Conservation (phyloP, 23 tunicate genomes). For the Halocynthia aurantium region DNA sequence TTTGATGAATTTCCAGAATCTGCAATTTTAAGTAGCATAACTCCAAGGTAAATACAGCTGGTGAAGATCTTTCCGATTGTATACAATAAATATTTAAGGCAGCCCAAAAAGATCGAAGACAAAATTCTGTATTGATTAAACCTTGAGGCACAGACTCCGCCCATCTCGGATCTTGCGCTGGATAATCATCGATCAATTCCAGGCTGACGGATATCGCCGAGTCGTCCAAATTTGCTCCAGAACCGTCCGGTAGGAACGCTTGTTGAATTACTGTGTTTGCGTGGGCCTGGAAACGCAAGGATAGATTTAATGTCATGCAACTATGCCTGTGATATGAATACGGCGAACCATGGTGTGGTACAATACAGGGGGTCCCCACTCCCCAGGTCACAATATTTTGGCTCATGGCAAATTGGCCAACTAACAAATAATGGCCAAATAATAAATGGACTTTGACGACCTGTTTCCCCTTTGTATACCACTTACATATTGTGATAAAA, state of each 20-base stretch:
- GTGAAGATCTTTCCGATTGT: not conserved
- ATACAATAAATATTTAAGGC: not conserved
- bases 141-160: slow-evolving; percentile 84
- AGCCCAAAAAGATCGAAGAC: slow-evolving; percentile 1
- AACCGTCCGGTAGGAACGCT: slow-evolving; percentile 24
- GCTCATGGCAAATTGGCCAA: no score
- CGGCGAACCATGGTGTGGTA: no score
- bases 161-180: slow-evolving; percentile 92
- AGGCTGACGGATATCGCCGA: slow-evolving; percentile 51
- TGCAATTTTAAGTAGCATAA: slow-evolving; percentile 13
- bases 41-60: slow-evolving; percentile 4
- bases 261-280: slow-evolving; percentile 47
- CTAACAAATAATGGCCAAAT: no score
- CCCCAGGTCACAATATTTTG: no score
- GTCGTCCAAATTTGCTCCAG: slow-evolving; percentile 25
- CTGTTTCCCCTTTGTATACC: no score
- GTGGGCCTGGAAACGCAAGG: slow-evolving; percentile 34
- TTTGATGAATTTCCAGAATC: slow-evolving; percentile 35
- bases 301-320: no score
- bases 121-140: not conserved
- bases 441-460: no score
- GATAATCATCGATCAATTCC: slow-evolving; percentile 74
- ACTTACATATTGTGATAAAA: no score
- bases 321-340: no score
- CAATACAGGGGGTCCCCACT: no score